Base-by-base conservation (phyloP, 2,797 vertebrate genomes). In the Semotilus atromaculatus region DNA sequence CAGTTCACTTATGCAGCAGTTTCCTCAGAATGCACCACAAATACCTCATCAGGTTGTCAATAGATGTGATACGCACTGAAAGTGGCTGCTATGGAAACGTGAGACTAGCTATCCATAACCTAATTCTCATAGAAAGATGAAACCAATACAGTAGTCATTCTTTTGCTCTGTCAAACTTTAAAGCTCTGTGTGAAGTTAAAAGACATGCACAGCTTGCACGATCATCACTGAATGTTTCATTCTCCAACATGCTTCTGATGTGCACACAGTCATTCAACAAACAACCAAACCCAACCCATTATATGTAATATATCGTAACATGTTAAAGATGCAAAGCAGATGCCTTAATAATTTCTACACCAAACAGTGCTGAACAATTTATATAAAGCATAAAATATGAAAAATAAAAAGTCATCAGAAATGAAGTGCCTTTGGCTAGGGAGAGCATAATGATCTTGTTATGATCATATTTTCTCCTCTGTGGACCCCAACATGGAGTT, bases 301-400 rank as follows among this genome's bases (percentile, higher is more conserved):
- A 62, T 26, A 7, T n/a, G 55, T 43, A 0, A 60, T 29, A 60
- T 29, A 14, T 53, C 53, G 7, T 7, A 18, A 31, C 11, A 38
- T 16, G 11, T 9, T 55, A 23, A 83, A n/a, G 23, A 48, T 31
- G 38, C 34, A 51, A 70, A 72, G 38, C 78, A 80, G 8, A 53
- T 36, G 10, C 38, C 73, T 58, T 31, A 87, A 86, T 89, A 83
- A 88, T 88, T 78, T 80, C 88, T 66, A 86, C 64, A 87, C 40
- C 81, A 67, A 90, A 92, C 60, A 72, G 36, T n/a, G 1, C 81
- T 75, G 71, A 64, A 79, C 45, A 85, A 51, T 90, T 85, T 89
- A 88, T 92, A 77, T 85, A 81, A 75, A 87, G 78, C 88, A 91
- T 92, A 90, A 93, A 90, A 72, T 45, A 89, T 58, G 55, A 70